Conservation (phyloP, 2,888 invertebrate genomes). For the Leucozona laternaria region DNA sequence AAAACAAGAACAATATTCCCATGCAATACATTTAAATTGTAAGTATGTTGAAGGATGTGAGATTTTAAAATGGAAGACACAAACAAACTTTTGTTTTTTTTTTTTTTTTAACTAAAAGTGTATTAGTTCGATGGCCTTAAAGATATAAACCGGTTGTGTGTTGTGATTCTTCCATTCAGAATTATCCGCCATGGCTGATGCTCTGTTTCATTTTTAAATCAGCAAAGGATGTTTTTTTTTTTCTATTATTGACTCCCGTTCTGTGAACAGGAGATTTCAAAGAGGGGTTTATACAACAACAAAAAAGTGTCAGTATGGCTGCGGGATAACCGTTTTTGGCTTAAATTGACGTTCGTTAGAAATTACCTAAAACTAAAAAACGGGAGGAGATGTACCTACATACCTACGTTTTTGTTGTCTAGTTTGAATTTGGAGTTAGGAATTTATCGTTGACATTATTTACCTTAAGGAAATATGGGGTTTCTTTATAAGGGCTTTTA, state of each 20-base stretch:
- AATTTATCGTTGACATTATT: slow-evolving; percentile 52
- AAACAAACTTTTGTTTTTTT: slow-evolving; percentile 19
- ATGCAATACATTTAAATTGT: slow-evolving; percentile 17
- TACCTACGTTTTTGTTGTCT: slow-evolving; percentile 41
- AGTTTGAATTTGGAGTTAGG: slow-evolving; percentile 45
- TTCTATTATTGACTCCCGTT: slow-evolving; percentile 22
- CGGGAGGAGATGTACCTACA: slow-evolving; percentile 57
- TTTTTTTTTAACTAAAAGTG: slow-evolving; percentile 5
- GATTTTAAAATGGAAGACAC: slow-evolving; percentile 69
- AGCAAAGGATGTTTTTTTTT: slow-evolving; percentile 42
- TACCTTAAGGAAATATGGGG: slow-evolving; percentile 2
- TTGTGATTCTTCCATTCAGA: slow-evolving; percentile 32
- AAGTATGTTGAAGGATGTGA: slow-evolving; percentile 57
- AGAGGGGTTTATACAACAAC: slow-evolving; percentile 30
- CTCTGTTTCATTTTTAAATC: slow-evolving; percentile 40
- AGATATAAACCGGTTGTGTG: slow-evolving; percentile 36
- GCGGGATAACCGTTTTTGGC: slow-evolving; percentile 43
- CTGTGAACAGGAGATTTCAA: slow-evolving; percentile 17
- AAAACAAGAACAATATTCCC: slow-evolving; percentile 37
- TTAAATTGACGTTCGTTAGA: neutral
- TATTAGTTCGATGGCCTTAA: slow-evolving; percentile 58
- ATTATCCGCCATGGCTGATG: slow-evolving; percentile 39
- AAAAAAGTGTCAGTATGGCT: neutral
- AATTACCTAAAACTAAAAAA: neutral
- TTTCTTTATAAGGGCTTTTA: neutral